Evolutionary conservation across 2,888 invertebrate genomes (phyloP).

Genomic region (Agriopis marginaria): DNA sequence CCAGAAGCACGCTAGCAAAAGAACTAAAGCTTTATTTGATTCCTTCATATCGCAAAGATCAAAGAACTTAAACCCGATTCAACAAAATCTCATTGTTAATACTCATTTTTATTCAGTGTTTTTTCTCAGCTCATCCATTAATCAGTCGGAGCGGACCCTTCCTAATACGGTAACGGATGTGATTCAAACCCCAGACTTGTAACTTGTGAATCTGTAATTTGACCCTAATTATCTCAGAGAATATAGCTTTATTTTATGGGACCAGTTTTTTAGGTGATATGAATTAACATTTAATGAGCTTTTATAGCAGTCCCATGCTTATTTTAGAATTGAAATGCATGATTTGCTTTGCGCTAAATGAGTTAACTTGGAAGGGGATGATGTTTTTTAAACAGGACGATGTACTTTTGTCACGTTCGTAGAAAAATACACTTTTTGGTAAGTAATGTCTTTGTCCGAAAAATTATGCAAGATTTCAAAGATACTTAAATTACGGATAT

Average conservation of each 20-base stretch:
- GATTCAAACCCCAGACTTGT: conserved; percentile 40
- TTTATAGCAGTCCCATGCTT: conserved; percentile 15
- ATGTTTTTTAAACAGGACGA: neutral
- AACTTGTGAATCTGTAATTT: conserved; percentile 48
- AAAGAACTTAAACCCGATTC: conserved; percentile 39
- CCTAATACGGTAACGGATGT: conserved; percentile 47
- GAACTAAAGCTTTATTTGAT: neutral
- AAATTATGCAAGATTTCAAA: too few relatives aligned
- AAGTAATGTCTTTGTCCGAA: neutral
- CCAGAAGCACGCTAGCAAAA: too few relatives aligned
- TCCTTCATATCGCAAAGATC: conserved; percentile 11
- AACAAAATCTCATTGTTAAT: conserved; percentile 42
- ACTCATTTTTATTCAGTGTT: conserved; percentile 40
- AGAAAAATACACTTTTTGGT: neutral
- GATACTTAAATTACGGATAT: too few relatives aligned
- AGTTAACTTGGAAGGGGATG: neutral
- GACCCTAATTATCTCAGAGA: conserved; percentile 55
- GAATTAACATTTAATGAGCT: conserved; percentile 28
- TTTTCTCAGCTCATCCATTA: conserved; percentile 44
- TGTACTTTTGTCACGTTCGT: neutral
- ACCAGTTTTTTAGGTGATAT: conserved; percentile 44
- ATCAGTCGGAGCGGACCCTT: conserved; percentile 46
- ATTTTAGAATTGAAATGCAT: conserved; percentile 12
- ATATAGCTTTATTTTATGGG: conserved; percentile 41
- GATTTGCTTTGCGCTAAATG: conserved; percentile 1